Percentiles rank a stretch among this genome's conserved stretches.
Evolutionary conservation across 2,113 vertebrate genomes (phyloP).

Genomic region (Engraulis encrasicolus): DNA sequence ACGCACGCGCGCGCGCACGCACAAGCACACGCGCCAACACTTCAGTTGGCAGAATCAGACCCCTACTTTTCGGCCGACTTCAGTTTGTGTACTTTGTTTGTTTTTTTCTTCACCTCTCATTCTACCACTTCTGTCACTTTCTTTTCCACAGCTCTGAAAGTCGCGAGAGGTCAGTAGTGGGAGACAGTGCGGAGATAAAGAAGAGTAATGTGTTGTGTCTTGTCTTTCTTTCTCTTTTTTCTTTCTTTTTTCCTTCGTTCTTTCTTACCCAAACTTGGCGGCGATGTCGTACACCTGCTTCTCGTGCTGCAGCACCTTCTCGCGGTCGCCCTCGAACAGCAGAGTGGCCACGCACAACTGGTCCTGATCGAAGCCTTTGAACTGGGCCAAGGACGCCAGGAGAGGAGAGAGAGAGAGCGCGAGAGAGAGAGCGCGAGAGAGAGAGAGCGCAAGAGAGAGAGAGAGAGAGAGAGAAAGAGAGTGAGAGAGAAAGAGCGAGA

Average conservation of each 20-base stretch:
- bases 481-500: neutral
- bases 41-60: neutral
- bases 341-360: slow-evolving; percentile 91
- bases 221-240: no score
- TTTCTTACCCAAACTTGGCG: slow-evolving; percentile 97
- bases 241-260: no score
- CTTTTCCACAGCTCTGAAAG: neutral
- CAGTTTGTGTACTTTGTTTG: neutral
- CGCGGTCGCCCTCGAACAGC: slow-evolving; percentile 93
- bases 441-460: neutral
- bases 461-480: neutral
- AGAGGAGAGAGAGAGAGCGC: neutral
- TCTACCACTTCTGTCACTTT: neutral
- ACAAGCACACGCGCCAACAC: neutral
- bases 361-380: slow-evolving; percentile 97
- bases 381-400: slow-evolving; percentile 79
- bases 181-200: neutral
- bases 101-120: neutral
- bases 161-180: neutral
- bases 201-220: neutral
- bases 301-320: slow-evolving; percentile 96
- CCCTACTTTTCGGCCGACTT: neutral
- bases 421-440: neutral
- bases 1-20: no score
- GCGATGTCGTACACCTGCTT: slow-evolving; percentile 99